Percentiles rank a stretch among this genome's conserved stretches.
Evolutionary conservation across 2,888 invertebrate genomes (phyloP).

Genomic region (Rhabditophanes sp.): DNA sequence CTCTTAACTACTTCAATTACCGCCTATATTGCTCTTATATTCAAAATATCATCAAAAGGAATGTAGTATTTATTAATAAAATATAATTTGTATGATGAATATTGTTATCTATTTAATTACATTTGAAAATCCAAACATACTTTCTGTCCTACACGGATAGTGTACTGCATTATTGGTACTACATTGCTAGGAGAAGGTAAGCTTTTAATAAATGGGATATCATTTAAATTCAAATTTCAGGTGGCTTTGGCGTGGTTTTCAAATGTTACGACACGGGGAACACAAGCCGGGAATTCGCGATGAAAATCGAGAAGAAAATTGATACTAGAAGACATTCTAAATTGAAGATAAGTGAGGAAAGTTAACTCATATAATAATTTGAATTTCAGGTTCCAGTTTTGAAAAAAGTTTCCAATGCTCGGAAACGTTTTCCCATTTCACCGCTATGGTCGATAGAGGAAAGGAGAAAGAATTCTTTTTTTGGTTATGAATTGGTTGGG

Average conservation of each 20-base stretch:
- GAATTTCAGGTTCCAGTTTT: constrained; percentile 19
- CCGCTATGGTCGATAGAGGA: constrained; percentile 25
- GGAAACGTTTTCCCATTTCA: constrained; percentile 19
- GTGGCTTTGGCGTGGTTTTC: constrained; percentile 8
- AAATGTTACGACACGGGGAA: constrained; percentile 9
- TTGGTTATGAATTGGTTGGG: constrained; percentile 32
- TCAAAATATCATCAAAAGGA: no score
- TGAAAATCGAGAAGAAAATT: constrained; percentile 33
- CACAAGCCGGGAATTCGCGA: constrained; percentile 19
- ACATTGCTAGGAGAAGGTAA: constrained; percentile 28
- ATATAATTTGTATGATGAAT: no score
- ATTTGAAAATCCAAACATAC: no score
- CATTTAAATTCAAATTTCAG: background rate
- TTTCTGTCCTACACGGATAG: no score
- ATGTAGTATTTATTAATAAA: no score
- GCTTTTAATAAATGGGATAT: constrained; percentile 13
- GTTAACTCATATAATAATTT: constrained; percentile 2
- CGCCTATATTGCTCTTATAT: no score
- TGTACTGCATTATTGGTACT: no score
- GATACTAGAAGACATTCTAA: constrained; percentile 23
- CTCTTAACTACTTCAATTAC: no score
- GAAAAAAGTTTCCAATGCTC: constrained; percentile 16
- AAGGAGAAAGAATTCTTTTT: constrained; percentile 21
- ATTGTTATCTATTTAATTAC: no score
- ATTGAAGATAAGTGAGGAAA: constrained; percentile 25